Evolutionary conservation across 2,888 invertebrate genomes (phyloP).

Genomic region (Acleris sparsana): DNA sequence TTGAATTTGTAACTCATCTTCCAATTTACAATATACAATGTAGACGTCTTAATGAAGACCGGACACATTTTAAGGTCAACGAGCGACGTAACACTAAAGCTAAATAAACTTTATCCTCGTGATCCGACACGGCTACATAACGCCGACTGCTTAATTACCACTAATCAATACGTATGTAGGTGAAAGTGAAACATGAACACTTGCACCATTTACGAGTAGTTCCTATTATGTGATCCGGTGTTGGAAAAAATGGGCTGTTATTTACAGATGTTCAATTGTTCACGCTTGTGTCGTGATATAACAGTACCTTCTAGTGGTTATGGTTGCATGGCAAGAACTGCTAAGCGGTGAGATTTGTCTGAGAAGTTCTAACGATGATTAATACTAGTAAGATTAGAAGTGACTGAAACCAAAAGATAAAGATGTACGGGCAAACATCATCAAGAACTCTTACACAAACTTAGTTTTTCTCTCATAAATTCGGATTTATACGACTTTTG

Average conservation of each 20-base stretch:
- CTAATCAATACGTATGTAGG: constrained; percentile 39
- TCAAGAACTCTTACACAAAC: too few species aligned
- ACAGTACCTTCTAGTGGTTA: not conserved
- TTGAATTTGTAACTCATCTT: constrained; percentile 1
- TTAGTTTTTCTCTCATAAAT: too few species aligned
- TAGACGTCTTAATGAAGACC: constrained; percentile 17
- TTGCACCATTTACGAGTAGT: constrained; percentile 29
- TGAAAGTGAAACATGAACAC: constrained; percentile 34
- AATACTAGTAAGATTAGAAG: too few species aligned
- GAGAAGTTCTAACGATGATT: too few species aligned
- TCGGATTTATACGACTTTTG: too few species aligned
- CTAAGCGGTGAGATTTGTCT: too few species aligned
- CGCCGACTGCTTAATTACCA: constrained; percentile 31
- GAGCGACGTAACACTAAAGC: constrained; percentile 28
- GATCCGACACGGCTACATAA: constrained; percentile 32
- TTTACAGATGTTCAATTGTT: not conserved
- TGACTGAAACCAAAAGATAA: too few species aligned
- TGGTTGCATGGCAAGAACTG: too few species aligned
- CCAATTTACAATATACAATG: constrained; percentile 1
- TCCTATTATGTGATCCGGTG: constrained; percentile 32
- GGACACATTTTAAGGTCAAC: constrained; percentile 34
- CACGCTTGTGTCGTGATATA: not conserved
- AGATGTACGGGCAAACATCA: too few species aligned
- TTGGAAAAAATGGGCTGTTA: constrained; percentile 18
- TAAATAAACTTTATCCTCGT: constrained; percentile 31